Base-by-base conservation (phyloP, 2,888 invertebrate genomes). In the Andricus curvator region DNA sequence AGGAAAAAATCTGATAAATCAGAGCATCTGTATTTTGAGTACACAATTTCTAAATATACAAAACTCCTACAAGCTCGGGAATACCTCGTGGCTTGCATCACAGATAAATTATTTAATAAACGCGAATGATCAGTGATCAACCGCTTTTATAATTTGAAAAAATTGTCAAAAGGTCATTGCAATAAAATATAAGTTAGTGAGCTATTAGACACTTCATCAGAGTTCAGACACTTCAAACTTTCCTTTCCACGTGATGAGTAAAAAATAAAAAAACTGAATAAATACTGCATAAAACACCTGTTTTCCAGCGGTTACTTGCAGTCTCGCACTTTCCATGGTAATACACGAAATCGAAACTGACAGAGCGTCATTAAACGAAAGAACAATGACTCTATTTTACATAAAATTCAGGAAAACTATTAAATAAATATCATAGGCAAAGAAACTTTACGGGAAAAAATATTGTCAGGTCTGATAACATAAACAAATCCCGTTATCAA, bases 21-120 rank as follows among this genome's bases (percentile, higher is more conserved):
- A 37, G 37, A 37, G 6, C 37, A 8, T 37, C 37, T 37, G 0
- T 37, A 37, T 37, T 33, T 29, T 20, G 1, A 74, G 11, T 51
- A n/a, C 11, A n/a, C 4, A n/a, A 78, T 80, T 77, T 78, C 20
- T 44, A 25, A 25, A 25, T 25, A 25, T 25, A 76, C 29, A 29
- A 76, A 64, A 80, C 9, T 80, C n/a, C 33, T 67, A 25, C 29
- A 60, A 62, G 77, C 68, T 74, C 17, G 70, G 51, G 13, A 56
- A 33, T 33, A 74, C 8, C 37, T 76, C 5, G n/a, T 51, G 20
- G 8, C 25, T 76, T 66, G 60, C 41, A 78, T 64, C 48, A 48
- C n/a, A 41, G 4, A 66, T 77, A 76, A 64, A 74, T 79, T 64
- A n/a, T 65, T 33, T 78, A 22, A 41, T 48, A 48, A 64, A 41